Percentiles rank a stretch among this genome's conserved stretches.
Evolutionary conservation across 2,888 invertebrate species (phyloP).

Genomic region (Chironomus tentans): DNA sequence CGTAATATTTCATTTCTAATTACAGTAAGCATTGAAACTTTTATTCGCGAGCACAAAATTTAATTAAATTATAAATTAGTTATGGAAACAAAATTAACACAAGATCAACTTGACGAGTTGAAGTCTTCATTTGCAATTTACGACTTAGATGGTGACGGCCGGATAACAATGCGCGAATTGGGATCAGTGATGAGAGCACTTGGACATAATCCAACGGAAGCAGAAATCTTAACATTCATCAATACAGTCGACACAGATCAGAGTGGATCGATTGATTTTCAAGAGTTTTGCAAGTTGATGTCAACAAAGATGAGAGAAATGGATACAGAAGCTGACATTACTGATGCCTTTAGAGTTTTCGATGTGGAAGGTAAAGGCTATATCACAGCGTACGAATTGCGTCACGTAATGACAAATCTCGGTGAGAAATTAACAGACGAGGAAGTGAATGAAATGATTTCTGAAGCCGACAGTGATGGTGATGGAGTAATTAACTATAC

Average conservation of each 20-base stretch:
- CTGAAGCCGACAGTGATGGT: slow-evolving; percentile 97
- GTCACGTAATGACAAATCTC: slow-evolving; percentile 99
- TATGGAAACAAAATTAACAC: slow-evolving; percentile 61
- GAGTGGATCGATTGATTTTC: slow-evolving; percentile 99
- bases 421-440: slow-evolving; percentile 98
- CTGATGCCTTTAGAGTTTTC: slow-evolving; percentile 97
- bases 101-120: slow-evolving; percentile 99
- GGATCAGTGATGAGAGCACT: slow-evolving; percentile 98
- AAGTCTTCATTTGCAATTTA: slow-evolving; percentile 99
- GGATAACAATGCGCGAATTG: slow-evolving; percentile 98
- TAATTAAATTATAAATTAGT: no score
- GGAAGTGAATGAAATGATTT: slow-evolving; percentile 99
- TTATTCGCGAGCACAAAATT: no score
- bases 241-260: slow-evolving; percentile 79
- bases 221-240: slow-evolving; percentile 99
- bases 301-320: slow-evolving; percentile 99
- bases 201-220: slow-evolving; percentile 99
- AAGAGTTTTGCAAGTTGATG: slow-evolving; percentile 99
- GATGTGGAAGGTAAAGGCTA: slow-evolving; percentile 99
- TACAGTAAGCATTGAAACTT: no score
- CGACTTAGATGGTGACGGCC: slow-evolving; percentile 99
- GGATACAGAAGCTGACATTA: slow-evolving; percentile 97
- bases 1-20: no score
- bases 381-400: slow-evolving; percentile 94
- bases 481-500: slow-evolving; percentile 80